Percentiles rank a stretch among this genome's conserved stretches.
Conservation (phyloP, 2,888 invertebrate species). For the Opisthograptis luteolata region DNA sequence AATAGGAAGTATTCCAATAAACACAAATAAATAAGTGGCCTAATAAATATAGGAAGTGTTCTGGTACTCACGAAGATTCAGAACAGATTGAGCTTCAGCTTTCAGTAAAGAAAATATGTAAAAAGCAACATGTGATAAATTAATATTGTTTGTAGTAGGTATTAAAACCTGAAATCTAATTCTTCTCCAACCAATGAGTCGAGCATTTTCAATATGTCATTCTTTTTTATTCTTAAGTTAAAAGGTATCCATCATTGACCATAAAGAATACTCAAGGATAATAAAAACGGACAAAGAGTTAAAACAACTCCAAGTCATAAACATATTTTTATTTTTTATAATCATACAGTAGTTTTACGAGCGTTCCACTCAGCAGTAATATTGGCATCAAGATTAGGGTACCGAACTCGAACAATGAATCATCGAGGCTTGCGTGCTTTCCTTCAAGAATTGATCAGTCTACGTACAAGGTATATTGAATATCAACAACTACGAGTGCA, state of each 20-base stretch:
- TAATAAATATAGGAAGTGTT: not conserved
- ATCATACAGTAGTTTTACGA: constrained; percentile 59
- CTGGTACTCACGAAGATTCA: not conserved
- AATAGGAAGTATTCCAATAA: constrained; percentile 10
- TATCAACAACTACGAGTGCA: not conserved
- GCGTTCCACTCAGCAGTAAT: constrained; percentile 61
- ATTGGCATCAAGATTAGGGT: constrained; percentile 61
- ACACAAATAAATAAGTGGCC: constrained; percentile 6
- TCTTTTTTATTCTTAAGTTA: too few relatives aligned
- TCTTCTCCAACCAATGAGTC: too few relatives aligned
- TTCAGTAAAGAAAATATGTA: not conserved
- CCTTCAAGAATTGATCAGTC: constrained; percentile 5
- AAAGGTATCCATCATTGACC: constrained; percentile 31
- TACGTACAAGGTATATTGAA: not conserved
- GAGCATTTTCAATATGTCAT: not conserved
- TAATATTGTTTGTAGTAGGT: too few relatives aligned
- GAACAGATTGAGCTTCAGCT: too few relatives aligned
- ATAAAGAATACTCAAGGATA: constrained; percentile 37
- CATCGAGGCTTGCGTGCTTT: constrained; percentile 32
- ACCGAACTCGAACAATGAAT: constrained; percentile 52
- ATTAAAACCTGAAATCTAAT: too few relatives aligned
- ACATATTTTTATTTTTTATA: too few relatives aligned
- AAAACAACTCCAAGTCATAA: constrained; percentile 54
- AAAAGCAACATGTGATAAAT: too few relatives aligned
- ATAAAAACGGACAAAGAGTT: constrained; percentile 49